Base-by-base conservation (phyloP, 2,113 vertebrate genomes). In the Furnarius figulus region DNA sequence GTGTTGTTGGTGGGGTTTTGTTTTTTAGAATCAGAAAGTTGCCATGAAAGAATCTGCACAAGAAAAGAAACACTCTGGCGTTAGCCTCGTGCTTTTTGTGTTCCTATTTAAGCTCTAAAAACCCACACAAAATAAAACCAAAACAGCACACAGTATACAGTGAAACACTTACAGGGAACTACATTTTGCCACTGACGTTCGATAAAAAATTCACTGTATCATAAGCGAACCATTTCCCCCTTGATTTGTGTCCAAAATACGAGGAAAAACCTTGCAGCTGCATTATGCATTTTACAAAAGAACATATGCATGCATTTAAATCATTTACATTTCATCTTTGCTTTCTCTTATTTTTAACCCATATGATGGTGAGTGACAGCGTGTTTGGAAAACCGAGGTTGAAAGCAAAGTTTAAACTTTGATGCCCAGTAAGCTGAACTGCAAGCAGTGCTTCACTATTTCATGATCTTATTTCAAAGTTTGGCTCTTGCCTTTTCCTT, bases 221-320 rank as follows among this genome's bases (percentile, higher is more conserved):
- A 8, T 85, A 95, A 97, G 77, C 12, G 85, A 96, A 76, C 82
- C 87, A 35, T 96, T 97, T 97, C 93, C 83, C 87, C 83, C 94
- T 97, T 95, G 94, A 96, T 97, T 96, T 95, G 92, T 96, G 95
- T 93, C 96, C 92, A 97, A 95, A 97, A 94, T 93, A 96, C 19
- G 90, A 88, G 84, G 92, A 76, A 93, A 94, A 97, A 59, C 53
- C 80, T 94, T 93, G 92, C 97, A 97, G 96, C 94, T 96, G 94
- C 75, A 90, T 88, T 58, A 96, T 97, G 62, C 92, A 97, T 97
- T 97, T 97, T 97, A 95, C 96, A 97, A 95, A 94, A 95, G 93
- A 96, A 97, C 95, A 93, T 96, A 96, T 96, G 93, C 87, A 84
- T 79, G 73, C 49, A 44, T 96, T 97, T 97, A 95, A 97, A 98